Evolutionary conservation across 2,888 invertebrate genomes (phyloP).

Genomic region (Ariolimax columbianus): DNA sequence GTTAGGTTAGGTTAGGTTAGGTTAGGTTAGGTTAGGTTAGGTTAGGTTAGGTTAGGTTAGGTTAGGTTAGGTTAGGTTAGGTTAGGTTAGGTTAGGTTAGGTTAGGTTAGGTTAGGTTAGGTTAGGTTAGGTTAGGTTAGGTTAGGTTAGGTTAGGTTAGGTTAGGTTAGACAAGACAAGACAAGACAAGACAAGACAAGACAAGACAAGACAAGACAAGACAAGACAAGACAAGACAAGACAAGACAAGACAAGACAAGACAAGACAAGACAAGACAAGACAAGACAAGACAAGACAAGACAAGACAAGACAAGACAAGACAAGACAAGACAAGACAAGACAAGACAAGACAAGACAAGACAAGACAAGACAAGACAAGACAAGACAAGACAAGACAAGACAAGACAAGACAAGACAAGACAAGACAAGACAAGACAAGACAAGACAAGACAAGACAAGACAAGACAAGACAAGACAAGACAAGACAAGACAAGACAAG

Average conservation of each 20-base stretch:
- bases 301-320: slow-evolving; percentile 44
- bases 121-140: no score
- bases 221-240: slow-evolving; percentile 48
- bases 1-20: no score
- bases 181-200: slow-evolving; percentile 51
- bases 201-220: slow-evolving; percentile 49
- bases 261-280: slow-evolving; percentile 52
- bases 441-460: no score
- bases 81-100: no score
- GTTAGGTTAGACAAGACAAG: slow-evolving; percentile 42
- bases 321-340: slow-evolving; percentile 33
- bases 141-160: no score
- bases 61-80: no score
- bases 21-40: no score
- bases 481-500: no score
- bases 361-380: slow-evolving; percentile 48
- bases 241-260: slow-evolving; percentile 49
- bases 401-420: slow-evolving; percentile 9
- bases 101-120: no score
- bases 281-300: slow-evolving; percentile 48
- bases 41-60: no score
- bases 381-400: slow-evolving; percentile 47
- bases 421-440: no score
- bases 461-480: no score
- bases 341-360: slow-evolving; percentile 44